Percentiles rank a stretch among this genome's conserved stretches.
phyloP scores from a whole-genome alignment of 2,113 vertebrate genomes.

The Ceratotherium simum region DNA sequence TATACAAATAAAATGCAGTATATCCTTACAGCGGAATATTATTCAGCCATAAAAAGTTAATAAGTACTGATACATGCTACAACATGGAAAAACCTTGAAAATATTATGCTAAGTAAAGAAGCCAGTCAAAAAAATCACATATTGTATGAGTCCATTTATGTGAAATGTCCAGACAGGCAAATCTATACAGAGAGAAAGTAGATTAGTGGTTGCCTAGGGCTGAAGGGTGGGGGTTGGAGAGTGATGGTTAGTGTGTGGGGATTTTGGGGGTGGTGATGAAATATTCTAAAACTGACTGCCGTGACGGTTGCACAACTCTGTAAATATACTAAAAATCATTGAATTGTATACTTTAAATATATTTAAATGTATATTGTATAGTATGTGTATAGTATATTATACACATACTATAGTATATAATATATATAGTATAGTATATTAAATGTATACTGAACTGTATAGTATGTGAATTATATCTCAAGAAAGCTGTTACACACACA shows the following conservation, averaged over 20 bases:
- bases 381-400: neutral
- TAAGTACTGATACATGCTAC: neutral
- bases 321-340: neutral
- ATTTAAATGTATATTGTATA: neutral
- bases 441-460: neutral
- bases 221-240: neutral
- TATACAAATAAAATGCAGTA: neutral
- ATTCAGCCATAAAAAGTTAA: constrained; percentile 12
- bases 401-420: no score
- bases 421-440: no score
- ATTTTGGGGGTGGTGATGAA: neutral
- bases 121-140: neutral
- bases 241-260: neutral
- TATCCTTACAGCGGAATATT: neutral
- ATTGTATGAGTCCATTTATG: neutral
- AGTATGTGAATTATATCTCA: neutral
- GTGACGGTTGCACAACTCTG: neutral
- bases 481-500: neutral
- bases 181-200: neutral
- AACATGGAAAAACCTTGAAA: neutral
- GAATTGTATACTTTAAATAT: neutral
- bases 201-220: neutral
- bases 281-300: neutral
- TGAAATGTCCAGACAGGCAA: neutral
- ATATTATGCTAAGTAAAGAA: neutral